Conservation (phyloP, 2,113 vertebrate species). For the Cynocephalus volans region DNA sequence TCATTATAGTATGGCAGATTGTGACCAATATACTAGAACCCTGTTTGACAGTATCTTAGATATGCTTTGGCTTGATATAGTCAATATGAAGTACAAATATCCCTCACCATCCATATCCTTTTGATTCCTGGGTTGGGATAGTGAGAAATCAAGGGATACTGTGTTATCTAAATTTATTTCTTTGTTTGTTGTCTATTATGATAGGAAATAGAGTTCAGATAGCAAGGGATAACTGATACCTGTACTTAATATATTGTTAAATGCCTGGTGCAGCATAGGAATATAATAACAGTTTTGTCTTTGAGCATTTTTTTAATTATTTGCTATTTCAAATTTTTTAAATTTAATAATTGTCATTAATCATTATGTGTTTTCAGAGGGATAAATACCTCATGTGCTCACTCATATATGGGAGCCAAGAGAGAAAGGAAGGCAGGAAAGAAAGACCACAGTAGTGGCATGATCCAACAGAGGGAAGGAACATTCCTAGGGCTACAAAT, state of each 20-base stretch:
- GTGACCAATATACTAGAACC: not conserved
- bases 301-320: not conserved
- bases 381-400: no score
- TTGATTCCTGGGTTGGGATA: not conserved
- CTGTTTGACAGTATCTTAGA: not conserved
- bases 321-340: conserved; percentile 24
- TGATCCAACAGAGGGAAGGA: no score
- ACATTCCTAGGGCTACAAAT: no score
- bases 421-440: no score
- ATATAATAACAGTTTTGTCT: not conserved
- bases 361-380: no score
- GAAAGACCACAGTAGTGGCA: no score
- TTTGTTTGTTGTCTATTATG: not conserved
- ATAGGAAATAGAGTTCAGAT: not conserved
- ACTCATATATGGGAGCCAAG: no score
- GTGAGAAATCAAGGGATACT: not conserved
- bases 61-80: not conserved
- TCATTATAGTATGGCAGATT: not conserved
- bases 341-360: not conserved
- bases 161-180: not conserved
- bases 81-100: not conserved
- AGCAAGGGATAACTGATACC: not conserved
- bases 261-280: not conserved
- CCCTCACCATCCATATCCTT: not conserved
- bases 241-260: not conserved